Base-by-base conservation (phyloP, 1,140 invertebrate genomes). In the Panagrolaimus sp. region DNA sequence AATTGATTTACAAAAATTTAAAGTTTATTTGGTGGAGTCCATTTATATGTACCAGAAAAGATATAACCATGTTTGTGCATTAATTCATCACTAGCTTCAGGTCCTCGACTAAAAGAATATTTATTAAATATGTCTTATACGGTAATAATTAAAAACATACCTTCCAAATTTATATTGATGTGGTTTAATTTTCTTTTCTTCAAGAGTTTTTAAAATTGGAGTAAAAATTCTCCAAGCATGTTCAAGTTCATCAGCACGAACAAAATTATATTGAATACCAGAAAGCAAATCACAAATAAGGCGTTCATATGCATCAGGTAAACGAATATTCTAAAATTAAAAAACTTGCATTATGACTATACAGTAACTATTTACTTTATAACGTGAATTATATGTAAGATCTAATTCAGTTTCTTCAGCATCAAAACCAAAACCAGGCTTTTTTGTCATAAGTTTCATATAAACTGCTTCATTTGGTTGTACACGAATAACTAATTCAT, bases 181-280 rank as follows among this genome's bases (percentile, higher is more conserved):
- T 0, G 94, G 93, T 75, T 86, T 86, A 2, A 91, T 84, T 75
- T 88, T 89, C 65, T 92, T 87, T 0, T 84, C 84, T 82, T 98
- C 94, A 72, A 98, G 91, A 79, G 89, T 81, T 81, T 97, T 91
- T 9, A 98, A 85, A 13, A 98, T 83, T 9, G 95, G 96, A 2
- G 96, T 98, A 80, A 99, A 98, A 72, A 98, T 96, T 74, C 94
- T 87, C 96, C 96, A 99, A 3, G 96, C 95, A 85, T 98, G 93
- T 31, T 89, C 89, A 44, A 99, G 84, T 83, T 99, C 96, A 86
- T 99, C 96, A 75, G 85, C 85, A 66, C 95, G 88, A 0, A 98
- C 96, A 87, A 98, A 98, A 85, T 98, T 92, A 89, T 97, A 97
- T 87, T 98, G 95, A 27, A 91, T 93, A 13, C 96, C 96, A 82